Evolutionary conservation across 2,797 vertebrate genomes (phyloP).

Genomic region (Anolis apletophallus): DNA sequence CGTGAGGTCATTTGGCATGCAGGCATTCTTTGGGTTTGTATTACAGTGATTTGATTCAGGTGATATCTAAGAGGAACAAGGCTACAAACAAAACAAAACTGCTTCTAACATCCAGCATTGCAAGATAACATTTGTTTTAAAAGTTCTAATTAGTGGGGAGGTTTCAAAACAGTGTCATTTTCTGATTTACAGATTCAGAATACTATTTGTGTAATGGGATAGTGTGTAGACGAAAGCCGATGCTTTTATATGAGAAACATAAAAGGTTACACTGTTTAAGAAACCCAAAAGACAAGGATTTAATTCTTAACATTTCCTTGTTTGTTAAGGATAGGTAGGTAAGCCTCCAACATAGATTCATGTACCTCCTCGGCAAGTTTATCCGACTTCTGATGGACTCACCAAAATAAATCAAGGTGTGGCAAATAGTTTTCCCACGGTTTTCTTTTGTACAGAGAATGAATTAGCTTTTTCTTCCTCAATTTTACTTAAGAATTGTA

Average conservation of each 20-base stretch:
- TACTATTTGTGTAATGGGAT: conserved; percentile 4
- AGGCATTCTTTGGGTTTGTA: conserved; percentile 2
- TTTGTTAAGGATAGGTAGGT: not conserved
- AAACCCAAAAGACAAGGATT: conserved; percentile 1
- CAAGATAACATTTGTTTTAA: not conserved
- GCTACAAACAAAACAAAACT: not conserved
- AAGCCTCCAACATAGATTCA: not conserved
- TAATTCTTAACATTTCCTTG: conserved; percentile 32
- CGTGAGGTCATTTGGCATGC: not conserved
- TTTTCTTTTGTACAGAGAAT: not conserved
- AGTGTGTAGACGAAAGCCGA: not conserved
- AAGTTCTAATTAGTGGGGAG: not conserved
- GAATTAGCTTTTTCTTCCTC: not conserved
- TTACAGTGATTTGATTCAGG: conserved; percentile 21
- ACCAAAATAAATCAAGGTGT: not conserved
- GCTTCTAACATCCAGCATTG: not conserved
- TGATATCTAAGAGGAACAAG: conserved; percentile 11
- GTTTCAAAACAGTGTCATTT: not conserved
- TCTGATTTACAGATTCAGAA: conserved; percentile 1
- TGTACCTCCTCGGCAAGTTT: not conserved
- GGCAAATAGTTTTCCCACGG: not conserved
- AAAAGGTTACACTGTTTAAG: conserved; percentile 22
- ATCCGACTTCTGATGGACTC: not conserved
- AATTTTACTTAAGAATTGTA: not conserved
- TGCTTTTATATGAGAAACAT: conserved; percentile 15